phyloP scores from a whole-genome alignment of 2,888 invertebrate species.

The Colostygia pectinataria region DNA sequence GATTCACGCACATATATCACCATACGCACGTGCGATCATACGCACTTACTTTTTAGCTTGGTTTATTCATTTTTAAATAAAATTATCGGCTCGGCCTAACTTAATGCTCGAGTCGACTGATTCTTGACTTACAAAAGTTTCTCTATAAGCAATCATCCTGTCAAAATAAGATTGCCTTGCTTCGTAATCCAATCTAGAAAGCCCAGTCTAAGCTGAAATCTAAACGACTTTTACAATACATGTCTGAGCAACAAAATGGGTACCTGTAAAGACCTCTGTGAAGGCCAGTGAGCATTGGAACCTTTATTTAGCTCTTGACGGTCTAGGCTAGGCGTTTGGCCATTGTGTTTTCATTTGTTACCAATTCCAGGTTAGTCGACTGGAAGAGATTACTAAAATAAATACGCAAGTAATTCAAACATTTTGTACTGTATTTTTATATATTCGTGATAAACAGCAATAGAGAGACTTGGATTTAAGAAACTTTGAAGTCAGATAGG shows the following conservation, averaged over 20 bases:
- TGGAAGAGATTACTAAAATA: conserved; percentile 5
- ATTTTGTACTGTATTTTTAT: too few relatives aligned
- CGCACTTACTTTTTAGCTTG: too few relatives aligned
- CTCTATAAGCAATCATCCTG: neutral
- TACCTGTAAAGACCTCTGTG: conserved; percentile 1
- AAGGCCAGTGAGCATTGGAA: conserved; percentile 4
- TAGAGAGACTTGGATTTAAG: too few relatives aligned
- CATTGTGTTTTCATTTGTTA: conserved; percentile 9
- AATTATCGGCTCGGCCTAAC: too few relatives aligned
- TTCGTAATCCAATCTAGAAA: conserved; percentile 8
- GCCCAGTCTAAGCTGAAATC: neutral
- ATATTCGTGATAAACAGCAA: too few relatives aligned
- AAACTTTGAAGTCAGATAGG: too few relatives aligned
- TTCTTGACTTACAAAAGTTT: neutral
- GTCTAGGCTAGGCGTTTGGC: neutral
- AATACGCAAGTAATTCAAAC: too few relatives aligned
- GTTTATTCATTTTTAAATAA: too few relatives aligned
- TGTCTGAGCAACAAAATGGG: neutral
- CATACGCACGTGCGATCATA: too few relatives aligned
- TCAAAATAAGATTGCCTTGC: conserved; percentile 1
- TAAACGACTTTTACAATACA: conserved; percentile 3
- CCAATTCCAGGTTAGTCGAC: neutral
- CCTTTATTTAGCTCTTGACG: conserved; percentile 1
- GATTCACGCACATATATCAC: too few relatives aligned
- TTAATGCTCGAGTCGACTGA: too few relatives aligned